Evolutionary conservation across 2,797 vertebrate species (phyloP), one percentile per base, ranked within the genome.

Genomic region (Acanthopagrus latus): DNA sequence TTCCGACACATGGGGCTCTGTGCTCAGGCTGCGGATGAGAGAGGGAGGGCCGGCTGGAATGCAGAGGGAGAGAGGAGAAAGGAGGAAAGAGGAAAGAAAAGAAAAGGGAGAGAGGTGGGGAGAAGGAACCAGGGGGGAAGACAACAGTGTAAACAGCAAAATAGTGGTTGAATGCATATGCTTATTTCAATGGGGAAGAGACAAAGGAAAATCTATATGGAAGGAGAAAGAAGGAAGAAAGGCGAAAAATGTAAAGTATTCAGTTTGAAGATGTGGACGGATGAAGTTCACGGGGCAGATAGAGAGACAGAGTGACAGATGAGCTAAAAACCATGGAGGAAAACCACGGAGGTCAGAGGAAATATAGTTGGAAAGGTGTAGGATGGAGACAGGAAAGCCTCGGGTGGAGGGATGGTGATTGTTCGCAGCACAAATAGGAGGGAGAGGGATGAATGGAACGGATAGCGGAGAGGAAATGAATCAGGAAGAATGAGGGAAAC

Each of bases 1-100:
- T 96, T 96, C 95, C 92, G 96, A 96, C 96, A 96, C 95, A 93
- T 93, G 93, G 92, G 95, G 95, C 93, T 95, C 94, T 93, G 94
- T 94, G 95, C 92, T 94, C 92, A 89, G 95, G 93, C 94, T 95
- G 95, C 80, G 89, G 89, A 90, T 87, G 84, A 90, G 73, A 84
- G 80, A 84, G 87, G 86, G 83, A 88, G 86, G 84, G 90, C 81
- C 63, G 76, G 83, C 80, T 82, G 86, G 85, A 90, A 89, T 90
- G 89, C 87, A 91, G 85, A 89, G 84, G 78, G 76, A 80, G 71
- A 82, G 64, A 44, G 44, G 57, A 41, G 50, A 70, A 47, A 74
- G 58, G 67, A 59, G 72, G 71, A 27, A 51, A 23, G 27, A 57
- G 52, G 77, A 16, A 68, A 38, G 63, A 23, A n/a, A 21, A 33